Evolutionary conservation across 2,888 invertebrate species (phyloP).

Genomic region (Penaeus monodon): DNA sequence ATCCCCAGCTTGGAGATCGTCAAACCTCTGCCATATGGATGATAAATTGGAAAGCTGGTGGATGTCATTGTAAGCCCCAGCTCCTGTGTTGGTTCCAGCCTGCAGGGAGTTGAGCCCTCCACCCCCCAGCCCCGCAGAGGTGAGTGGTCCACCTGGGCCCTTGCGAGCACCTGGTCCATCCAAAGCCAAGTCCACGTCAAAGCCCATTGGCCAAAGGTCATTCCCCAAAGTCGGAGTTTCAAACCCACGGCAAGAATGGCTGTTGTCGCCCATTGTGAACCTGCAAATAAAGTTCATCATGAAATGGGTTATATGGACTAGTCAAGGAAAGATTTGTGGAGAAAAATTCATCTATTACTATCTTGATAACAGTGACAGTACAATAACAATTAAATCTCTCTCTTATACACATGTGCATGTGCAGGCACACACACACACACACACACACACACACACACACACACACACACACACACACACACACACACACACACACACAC

Average conservation of each 20-base stretch:
- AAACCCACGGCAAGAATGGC: constrained; percentile 56
- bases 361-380: not conserved
- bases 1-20: constrained; percentile 56
- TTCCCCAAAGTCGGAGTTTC: constrained; percentile 56
- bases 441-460: too few relatives aligned
- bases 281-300: constrained; percentile 27
- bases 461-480: too few relatives aligned
- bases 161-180: constrained; percentile 55
- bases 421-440: too few relatives aligned
- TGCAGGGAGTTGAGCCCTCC: constrained; percentile 40
- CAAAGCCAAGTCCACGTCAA: constrained; percentile 59
- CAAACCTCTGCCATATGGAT: constrained; percentile 54
- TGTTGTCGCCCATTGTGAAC: constrained; percentile 54
- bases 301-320: not conserved
- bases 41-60: constrained; percentile 53
- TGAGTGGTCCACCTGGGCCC: constrained; percentile 29
- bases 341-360: not conserved
- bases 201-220: constrained; percentile 61
- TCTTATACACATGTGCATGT: too few relatives aligned
- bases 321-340: too few relatives aligned
- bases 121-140: constrained; percentile 33
- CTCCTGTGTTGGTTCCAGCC: constrained; percentile 5
- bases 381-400: too few relatives aligned
- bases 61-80: constrained; percentile 51
- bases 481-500: too few relatives aligned